Percentiles rank a stretch among this genome's conserved stretches.
These are phyloP conservation scores for Globia sparganii DNA, from an alignment of 2,888 invertebrate genomes.

Conservation along the genomic window DNA sequence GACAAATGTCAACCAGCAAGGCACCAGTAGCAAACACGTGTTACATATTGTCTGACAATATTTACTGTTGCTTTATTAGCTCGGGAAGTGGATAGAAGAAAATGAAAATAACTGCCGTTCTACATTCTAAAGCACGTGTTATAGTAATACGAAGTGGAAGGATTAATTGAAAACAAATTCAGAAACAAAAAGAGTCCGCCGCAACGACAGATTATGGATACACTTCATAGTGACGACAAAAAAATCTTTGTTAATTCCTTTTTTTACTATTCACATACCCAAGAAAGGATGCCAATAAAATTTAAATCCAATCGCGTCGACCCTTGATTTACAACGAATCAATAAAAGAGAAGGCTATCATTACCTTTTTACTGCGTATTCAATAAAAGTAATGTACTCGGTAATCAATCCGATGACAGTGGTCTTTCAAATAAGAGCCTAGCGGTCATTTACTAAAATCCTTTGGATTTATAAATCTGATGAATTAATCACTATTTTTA, in stretches of 20 bases:
- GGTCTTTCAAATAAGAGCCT: constrained; percentile 69
- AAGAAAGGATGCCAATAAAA: constrained; percentile 86
- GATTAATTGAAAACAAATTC: constrained; percentile 78
- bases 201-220: constrained; percentile 45
- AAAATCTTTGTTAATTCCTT: constrained; percentile 74
- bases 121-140: constrained; percentile 82
- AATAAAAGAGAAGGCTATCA: constrained; percentile 89
- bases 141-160: constrained; percentile 69
- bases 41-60: constrained; percentile 89
- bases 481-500: constrained; percentile 9
- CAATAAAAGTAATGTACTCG: constrained; percentile 88
- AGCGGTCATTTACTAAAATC: constrained; percentile 47
- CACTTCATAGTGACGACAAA: constrained; percentile 31
- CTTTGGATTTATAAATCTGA: constrained; percentile 32
- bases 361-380: constrained; percentile 87
- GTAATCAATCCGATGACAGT: constrained; percentile 79
- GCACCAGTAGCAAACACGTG: constrained; percentile 87
- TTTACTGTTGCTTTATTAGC: constrained; percentile 88
- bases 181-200: constrained; percentile 46
- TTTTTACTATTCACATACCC: constrained; percentile 83
- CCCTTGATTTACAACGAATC: constrained; percentile 89
- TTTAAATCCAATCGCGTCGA: constrained; percentile 88
- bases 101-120: constrained; percentile 81
- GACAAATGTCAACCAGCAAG: constrained; percentile 87
- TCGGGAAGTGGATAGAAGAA: constrained; percentile 80